phyloP scores from a whole-genome alignment of 23 tunicate species.

The Halocynthia roretzi region DNA sequence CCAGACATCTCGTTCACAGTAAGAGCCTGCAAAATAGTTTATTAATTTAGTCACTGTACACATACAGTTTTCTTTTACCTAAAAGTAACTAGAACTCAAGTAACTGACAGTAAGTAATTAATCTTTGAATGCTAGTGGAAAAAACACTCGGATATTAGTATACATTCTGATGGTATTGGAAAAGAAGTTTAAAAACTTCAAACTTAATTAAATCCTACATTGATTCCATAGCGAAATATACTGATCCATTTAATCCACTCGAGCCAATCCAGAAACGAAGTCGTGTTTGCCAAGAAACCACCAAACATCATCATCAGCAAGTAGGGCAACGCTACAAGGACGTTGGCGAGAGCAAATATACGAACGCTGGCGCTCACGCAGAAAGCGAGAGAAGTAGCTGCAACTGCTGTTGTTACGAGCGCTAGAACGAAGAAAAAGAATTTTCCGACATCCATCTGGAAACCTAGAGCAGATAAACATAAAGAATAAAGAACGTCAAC shows the following conservation, averaged over 20 bases:
- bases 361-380: constrained; percentile 84
- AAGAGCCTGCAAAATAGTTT: constrained; percentile 32
- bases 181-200: too few species aligned
- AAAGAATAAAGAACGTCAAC: too few species aligned
- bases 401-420: constrained; percentile 50
- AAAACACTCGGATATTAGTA: too few species aligned
- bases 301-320: constrained; percentile 90
- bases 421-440: constrained; percentile 72
- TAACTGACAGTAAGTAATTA: too few species aligned
- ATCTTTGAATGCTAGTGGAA: too few species aligned
- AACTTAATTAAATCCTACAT: constrained; percentile 25
- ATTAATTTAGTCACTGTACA: too few species aligned
- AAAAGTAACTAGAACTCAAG: too few species aligned
- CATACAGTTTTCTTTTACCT: too few species aligned
- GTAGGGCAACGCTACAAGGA: constrained; percentile 63
- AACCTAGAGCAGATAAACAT: constrained; percentile 29
- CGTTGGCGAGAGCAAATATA: constrained; percentile 77
- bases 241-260: constrained; percentile 92
- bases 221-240: constrained; percentile 84
- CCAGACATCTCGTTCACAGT: constrained; percentile 91
- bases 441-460: constrained; percentile 57
- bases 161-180: too few species aligned
- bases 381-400: constrained; percentile 73
- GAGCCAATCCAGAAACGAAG: constrained; percentile 69
- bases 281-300: constrained; percentile 75